These are phyloP conservation scores for Ptiloglossa arizonensis DNA, from an alignment of 1,140 invertebrate species.

Conservation along the genomic window DNA sequence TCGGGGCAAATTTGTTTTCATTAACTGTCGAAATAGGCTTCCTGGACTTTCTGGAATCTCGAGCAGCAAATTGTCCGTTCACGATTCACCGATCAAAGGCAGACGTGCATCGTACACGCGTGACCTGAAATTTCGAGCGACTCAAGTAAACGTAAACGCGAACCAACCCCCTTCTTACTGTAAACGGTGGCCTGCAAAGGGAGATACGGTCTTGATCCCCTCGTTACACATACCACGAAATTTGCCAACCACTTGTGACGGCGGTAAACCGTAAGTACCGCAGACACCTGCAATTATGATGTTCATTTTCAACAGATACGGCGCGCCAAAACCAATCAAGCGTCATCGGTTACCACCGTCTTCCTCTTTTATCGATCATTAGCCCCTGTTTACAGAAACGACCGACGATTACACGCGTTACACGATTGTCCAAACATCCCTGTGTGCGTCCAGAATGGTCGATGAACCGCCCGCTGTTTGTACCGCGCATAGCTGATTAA, in stretches of 20 bases:
- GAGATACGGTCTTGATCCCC: constrained; percentile 42
- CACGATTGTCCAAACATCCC: background rate
- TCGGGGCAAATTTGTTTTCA: constrained; percentile 17
- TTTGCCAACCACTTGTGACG: constrained; percentile 45
- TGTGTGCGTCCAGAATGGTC: background rate
- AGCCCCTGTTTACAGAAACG: background rate
- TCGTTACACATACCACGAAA: constrained; percentile 41
- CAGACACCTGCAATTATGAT: constrained; percentile 48
- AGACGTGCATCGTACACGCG: background rate
- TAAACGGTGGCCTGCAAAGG: constrained; percentile 25
- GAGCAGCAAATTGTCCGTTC: constrained; percentile 13
- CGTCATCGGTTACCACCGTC: background rate
- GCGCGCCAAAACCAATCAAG: background rate
- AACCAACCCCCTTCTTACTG: constrained; percentile 25
- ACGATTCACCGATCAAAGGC: constrained; percentile 35
- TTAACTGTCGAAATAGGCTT: constrained; percentile 8
- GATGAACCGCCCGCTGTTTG: background rate
- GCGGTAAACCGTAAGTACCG: constrained; percentile 48
- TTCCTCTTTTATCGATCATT: background rate
- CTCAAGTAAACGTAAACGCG: constrained; percentile 36
- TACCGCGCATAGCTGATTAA: background rate
- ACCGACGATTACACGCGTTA: constrained; percentile 2
- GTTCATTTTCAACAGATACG: constrained; percentile 24
- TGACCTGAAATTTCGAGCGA: constrained; percentile 31
- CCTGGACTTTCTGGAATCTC: background rate